Evolutionary conservation across 2,797 vertebrate genomes (phyloP).

Genomic region (Naso thynnoides): DNA sequence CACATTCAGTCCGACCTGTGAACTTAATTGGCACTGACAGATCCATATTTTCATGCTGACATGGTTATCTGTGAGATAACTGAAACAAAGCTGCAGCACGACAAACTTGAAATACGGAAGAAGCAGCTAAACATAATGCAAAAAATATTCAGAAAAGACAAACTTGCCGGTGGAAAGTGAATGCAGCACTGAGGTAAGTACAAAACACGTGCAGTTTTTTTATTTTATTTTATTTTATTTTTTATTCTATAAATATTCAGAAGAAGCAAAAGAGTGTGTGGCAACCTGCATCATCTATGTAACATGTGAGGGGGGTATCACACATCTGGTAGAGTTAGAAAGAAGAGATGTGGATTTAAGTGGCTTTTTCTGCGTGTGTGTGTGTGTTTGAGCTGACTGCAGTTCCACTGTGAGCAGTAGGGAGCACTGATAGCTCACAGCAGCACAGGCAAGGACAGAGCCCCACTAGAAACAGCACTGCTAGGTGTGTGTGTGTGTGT

Average conservation of each 20-base stretch:
- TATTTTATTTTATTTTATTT: too few relatives aligned
- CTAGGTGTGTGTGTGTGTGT: conserved; percentile 30
- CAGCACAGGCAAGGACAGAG: conserved; percentile 48
- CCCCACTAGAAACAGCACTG: conserved; percentile 43
- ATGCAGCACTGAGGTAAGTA: conserved; percentile 27
- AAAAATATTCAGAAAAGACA: conserved; percentile 35
- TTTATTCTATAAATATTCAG: conserved; percentile 61
- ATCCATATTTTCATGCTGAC: conserved; percentile 22
- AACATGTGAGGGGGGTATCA: conserved; percentile 31
- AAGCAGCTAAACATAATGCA: conserved; percentile 57
- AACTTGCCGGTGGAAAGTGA: conserved; percentile 40
- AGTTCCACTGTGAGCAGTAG: conserved; percentile 73
- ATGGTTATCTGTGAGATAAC: conserved; percentile 34
- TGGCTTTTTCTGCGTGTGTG: conserved; percentile 10
- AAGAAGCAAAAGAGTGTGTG: neutral
- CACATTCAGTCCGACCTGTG: conserved; percentile 35
- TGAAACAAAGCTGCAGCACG: conserved; percentile 41
- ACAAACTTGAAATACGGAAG: conserved; percentile 33
- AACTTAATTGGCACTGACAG: conserved; percentile 31
- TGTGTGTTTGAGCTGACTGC: conserved; percentile 35
- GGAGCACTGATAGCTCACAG: conserved; percentile 74
- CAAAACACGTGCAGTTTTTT: conserved; percentile 40
- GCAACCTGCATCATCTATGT: conserved; percentile 24
- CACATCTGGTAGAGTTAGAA: conserved; percentile 48
- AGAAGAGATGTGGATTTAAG: conserved; percentile 13